Evolutionary conservation across 2,797 vertebrate genomes (phyloP), one percentile per base, ranked within the genome.

Genomic region (Sebastes kiyomatsui): DNA sequence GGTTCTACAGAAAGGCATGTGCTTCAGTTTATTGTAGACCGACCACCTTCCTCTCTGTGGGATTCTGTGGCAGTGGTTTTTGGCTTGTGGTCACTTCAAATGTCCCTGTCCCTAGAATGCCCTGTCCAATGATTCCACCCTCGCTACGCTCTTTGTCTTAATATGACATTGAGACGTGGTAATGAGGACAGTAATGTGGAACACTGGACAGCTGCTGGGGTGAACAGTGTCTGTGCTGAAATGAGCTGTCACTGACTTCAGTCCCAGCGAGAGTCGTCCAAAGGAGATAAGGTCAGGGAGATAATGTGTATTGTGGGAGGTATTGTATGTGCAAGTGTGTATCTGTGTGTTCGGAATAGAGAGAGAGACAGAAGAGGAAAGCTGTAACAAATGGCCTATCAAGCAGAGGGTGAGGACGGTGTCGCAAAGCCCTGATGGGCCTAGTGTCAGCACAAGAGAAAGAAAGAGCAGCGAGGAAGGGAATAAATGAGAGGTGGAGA

Each of bases 241-340:
- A 88, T 82, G 82, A 83, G 81, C 85, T 83, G 83, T 86, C 87
- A 80, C 75, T 74, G 73, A 77, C 86, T 86, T 79, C 73, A 68
- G 81, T 59, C 87, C 84, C 68, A 71, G 56, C 72, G 80, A 85
- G 85, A 87, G 55, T 87, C 12, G 3, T 67, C 42, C 30, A 20
- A 80, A 84, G 67, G 82, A 90, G 92, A 92, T 88, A 86, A 92
- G 88, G 87, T 93, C 87, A 86, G 69, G 68, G 65, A 81, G 82
- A 87, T 76, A 23, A 81, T 59, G 77, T 49, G 35, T 75, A 66
- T 81, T 87, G 76, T 81, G 69, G 62, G 49, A 81, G 78, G 42
- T 76, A 59, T 60, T 81, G 69, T 75, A 72, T 72, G 20, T 52
- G 20, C 18, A 7, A 58, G 75, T 54, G 46, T 71, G 56, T 27